Conservation (phyloP, 2,888 invertebrate species). For the Heteromurus nitidus region DNA sequence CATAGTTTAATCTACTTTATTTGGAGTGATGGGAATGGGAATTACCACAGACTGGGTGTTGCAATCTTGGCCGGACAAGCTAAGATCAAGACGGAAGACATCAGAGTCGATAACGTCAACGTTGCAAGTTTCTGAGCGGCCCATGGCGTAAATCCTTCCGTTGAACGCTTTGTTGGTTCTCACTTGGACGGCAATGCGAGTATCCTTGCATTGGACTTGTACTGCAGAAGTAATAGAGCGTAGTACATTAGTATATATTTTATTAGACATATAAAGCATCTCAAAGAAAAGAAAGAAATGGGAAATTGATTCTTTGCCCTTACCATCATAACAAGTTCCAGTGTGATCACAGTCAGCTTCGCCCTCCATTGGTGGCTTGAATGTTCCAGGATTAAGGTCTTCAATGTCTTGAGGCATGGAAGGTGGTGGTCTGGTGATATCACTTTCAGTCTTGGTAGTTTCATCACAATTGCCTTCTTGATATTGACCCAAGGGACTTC, state of each 20-base stretch:
- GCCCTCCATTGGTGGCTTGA: conserved; percentile 69
- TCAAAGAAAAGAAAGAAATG: too few relatives aligned
- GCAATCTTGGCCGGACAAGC: conserved; percentile 95
- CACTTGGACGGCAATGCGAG: conserved; percentile 93
- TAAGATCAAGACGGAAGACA: conserved; percentile 91
- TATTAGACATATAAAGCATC: neutral
- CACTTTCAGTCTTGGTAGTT: conserved; percentile 77
- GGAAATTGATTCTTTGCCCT: too few relatives aligned
- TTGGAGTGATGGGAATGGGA: conserved; percentile 77
- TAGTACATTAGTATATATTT: neutral
- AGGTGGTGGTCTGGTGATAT: conserved; percentile 56
- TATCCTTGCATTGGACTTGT: conserved; percentile 95
- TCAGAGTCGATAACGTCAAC: conserved; percentile 95
- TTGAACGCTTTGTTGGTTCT: conserved; percentile 95
- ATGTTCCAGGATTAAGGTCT: conserved; percentile 69
- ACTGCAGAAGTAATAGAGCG: conserved; percentile 79
- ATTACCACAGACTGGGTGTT: conserved; percentile 94
- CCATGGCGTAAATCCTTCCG: conserved; percentile 94
- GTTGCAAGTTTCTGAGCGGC: conserved; percentile 95
- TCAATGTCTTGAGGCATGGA: conserved; percentile 62
- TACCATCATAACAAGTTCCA: conserved; percentile 96
- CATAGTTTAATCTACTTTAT: conserved; percentile 44
- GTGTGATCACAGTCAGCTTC: conserved; percentile 88
- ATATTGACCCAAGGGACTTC: conserved; percentile 91
- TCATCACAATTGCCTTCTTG: conserved; percentile 94